These are phyloP conservation scores for Antheraea assamensis DNA, from an alignment of 2,888 invertebrate species.

Conservation along the genomic window DNA sequence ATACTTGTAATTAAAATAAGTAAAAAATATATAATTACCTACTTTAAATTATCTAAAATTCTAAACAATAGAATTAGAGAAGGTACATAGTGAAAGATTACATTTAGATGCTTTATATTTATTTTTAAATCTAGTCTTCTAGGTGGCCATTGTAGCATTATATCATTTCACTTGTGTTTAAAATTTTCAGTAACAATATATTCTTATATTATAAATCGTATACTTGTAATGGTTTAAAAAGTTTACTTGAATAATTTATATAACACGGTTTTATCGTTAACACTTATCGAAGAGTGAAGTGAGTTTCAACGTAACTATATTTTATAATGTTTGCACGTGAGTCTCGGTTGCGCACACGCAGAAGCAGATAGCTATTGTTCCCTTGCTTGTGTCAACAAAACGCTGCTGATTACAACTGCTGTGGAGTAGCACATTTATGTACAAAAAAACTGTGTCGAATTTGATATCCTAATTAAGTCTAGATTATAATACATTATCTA, in stretches of 20 bases:
- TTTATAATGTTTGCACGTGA: conserved; percentile 18
- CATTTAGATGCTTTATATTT: not conserved
- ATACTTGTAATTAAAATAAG: not conserved
- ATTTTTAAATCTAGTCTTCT: not conserved
- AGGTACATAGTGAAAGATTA: not conserved
- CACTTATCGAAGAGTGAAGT: not conserved
- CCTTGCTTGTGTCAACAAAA: conserved; percentile 59
- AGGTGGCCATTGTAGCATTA: not conserved
- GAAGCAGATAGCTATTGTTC: conserved; percentile 59
- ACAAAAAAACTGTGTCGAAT: not conserved
- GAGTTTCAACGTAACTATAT: not conserved
- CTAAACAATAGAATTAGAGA: not conserved
- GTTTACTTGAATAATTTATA: not conserved
- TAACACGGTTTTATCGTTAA: not conserved
- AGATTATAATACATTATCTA: too few species aligned
- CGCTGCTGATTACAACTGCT: conserved; percentile 38
- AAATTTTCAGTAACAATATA: not conserved
- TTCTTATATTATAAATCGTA: not conserved
- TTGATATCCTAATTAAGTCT: not conserved
- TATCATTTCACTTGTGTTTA: not conserved
- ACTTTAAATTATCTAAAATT: not conserved
- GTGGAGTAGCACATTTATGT: conserved; percentile 43
- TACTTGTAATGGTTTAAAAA: not conserved
- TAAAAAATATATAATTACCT: not conserved
- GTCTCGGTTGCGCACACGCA: conserved; percentile 37